A percentile compares a stretch with the other conserved stretches of the same genome.
Evolutionary conservation across 2,888 invertebrate species (phyloP).

Genomic region (Minunthozetes semirufus): DNA sequence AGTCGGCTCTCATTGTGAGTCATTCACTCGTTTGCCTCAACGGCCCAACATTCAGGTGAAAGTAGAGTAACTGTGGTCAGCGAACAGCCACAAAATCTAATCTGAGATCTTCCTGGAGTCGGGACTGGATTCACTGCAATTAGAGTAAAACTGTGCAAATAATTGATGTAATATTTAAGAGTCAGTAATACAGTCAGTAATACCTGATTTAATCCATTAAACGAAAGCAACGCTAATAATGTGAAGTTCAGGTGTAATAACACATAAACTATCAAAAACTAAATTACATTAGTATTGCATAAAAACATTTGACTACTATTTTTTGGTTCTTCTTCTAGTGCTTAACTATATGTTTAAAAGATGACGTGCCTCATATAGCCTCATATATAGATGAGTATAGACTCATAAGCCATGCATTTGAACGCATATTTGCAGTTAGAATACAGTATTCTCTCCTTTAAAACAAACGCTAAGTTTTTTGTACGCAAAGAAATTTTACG

Average conservation of each 20-base stretch:
- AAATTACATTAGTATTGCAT: slow-evolving; percentile 31
- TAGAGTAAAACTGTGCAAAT: not conserved
- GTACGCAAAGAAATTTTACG: slow-evolving; percentile 15
- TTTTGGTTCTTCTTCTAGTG: not conserved
- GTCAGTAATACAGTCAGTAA: too few relatives aligned
- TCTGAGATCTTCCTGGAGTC: not conserved
- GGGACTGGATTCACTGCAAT: not conserved
- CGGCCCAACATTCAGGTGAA: not conserved
- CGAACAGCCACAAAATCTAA: not conserved
- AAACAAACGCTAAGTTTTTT: not conserved
- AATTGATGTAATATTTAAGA: slow-evolving; percentile 16
- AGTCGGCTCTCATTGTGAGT: slow-evolving; percentile 23
- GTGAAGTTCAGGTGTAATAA: slow-evolving; percentile 29
- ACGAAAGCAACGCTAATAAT: slow-evolving; percentile 11
- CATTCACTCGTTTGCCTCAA: slow-evolving; percentile 16
- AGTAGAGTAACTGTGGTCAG: not conserved
- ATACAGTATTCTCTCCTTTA: not conserved
- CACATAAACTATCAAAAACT: slow-evolving; percentile 29
- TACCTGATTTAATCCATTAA: slow-evolving; percentile 14
- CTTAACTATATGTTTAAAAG: slow-evolving; percentile 11
- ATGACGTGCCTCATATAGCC: slow-evolving; percentile 27
- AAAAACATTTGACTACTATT: slow-evolving; percentile 22
- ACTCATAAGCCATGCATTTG: slow-evolving; percentile 14
- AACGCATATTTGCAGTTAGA: slow-evolving; percentile 12
- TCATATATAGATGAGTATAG: not conserved